Evolutionary conservation across 92 coral and sea anemone genomes (phyloP).

Genomic region (Hydrozoanthus gracilis): DNA sequence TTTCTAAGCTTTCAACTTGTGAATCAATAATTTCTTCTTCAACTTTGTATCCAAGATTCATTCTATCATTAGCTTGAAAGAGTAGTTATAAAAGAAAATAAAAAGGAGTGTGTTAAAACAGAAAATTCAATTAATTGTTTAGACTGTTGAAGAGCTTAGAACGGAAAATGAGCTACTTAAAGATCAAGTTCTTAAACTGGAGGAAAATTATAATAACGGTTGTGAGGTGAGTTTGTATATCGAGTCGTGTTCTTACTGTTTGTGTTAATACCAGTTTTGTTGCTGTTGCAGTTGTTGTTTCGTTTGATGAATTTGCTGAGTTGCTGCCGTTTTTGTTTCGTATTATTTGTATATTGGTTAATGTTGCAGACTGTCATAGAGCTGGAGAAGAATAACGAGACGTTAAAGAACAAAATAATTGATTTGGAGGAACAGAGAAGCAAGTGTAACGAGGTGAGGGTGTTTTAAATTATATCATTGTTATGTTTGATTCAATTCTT

Average conservation of each 20-base stretch:
- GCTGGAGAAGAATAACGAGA: conserved; percentile 61
- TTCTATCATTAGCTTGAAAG: neutral
- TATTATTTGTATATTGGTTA: too few relatives aligned
- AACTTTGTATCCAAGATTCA: too few relatives aligned
- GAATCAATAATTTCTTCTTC: too few relatives aligned
- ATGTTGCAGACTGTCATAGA: conserved; percentile 51
- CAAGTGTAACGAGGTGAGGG: conserved; percentile 9
- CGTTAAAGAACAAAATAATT: conserved; percentile 49
- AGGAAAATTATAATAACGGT: conserved; percentile 1
- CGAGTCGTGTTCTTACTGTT: too few relatives aligned
- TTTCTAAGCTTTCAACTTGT: too few relatives aligned
- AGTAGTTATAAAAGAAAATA: neutral
- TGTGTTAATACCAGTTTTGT: neutral
- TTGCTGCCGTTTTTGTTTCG: neutral
- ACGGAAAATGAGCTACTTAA: conserved; percentile 3
- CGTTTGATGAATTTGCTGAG: neutral
- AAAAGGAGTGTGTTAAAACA: too few relatives aligned
- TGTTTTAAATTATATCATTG: neutral
- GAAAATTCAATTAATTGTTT: neutral
- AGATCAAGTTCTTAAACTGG: neutral
- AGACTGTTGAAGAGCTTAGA: conserved; percentile 16
- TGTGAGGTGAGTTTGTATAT: neutral
- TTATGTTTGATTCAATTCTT: too few relatives aligned
- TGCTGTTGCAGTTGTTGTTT: neutral
- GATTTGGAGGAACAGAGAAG: conserved; percentile 59